phyloP scores from a whole-genome alignment of 2,888 invertebrate genomes.

The Melanostoma scalare region DNA sequence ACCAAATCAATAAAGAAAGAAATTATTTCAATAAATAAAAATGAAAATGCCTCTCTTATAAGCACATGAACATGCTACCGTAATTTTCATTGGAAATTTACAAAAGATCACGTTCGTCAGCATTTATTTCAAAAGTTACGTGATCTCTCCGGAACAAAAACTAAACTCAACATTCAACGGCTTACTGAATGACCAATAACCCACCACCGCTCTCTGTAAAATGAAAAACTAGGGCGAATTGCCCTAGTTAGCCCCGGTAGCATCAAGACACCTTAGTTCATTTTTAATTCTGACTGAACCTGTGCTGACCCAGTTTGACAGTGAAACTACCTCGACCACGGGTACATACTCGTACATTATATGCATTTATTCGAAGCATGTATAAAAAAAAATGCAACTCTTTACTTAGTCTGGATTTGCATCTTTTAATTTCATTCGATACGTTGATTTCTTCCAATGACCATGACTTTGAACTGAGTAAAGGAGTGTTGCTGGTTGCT shows the following conservation, averaged over 20 bases:
- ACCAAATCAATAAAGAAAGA: too few species aligned
- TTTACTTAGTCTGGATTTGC: slow-evolving; percentile 16
- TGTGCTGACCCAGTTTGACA: slow-evolving; percentile 55
- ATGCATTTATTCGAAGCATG: neutral
- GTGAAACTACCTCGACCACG: slow-evolving; percentile 26
- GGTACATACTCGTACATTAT: neutral
- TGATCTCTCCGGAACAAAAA: slow-evolving; percentile 37
- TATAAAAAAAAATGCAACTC: slow-evolving; percentile 30
- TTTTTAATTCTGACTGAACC: slow-evolving; percentile 43
- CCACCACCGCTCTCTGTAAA: slow-evolving; percentile 23
- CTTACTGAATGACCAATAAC: slow-evolving; percentile 46
- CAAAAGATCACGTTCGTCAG: slow-evolving; percentile 57
- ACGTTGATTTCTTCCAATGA: slow-evolving; percentile 45
- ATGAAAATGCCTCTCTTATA: too few species aligned
- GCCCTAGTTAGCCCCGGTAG: slow-evolving; percentile 36
- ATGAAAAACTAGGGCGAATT: slow-evolving; percentile 47
- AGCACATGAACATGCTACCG: neutral
- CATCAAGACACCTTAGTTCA: slow-evolving; percentile 32
- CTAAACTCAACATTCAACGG: slow-evolving; percentile 18
- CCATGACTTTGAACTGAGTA: slow-evolving; percentile 64
- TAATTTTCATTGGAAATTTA: slow-evolving; percentile 34
- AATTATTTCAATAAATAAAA: too few species aligned
- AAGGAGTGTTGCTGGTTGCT: neutral
- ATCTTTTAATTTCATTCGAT: slow-evolving; percentile 35
- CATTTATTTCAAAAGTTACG: slow-evolving; percentile 45